A percentile compares a stretch with the other conserved stretches of the same genome.
Conservation (phyloP, 2,888 invertebrate genomes). For the Drosophila maculinotata region DNA sequence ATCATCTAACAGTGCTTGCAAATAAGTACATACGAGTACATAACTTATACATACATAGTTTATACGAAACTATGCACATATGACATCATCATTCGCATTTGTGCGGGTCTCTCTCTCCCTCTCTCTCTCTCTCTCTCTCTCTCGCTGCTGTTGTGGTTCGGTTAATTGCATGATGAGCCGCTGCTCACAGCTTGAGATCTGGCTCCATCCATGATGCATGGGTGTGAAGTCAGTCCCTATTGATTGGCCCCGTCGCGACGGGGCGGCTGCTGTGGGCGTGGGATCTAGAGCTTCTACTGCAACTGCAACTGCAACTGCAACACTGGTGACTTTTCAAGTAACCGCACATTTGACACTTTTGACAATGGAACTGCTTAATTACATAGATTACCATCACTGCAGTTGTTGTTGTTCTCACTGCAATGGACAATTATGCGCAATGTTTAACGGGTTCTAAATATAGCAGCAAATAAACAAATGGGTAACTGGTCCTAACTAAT, state of each 20-base stretch:
- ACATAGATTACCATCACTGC: conserved; percentile 48
- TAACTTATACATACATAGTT: conserved; percentile 14
- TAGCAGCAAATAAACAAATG: conserved; percentile 50
- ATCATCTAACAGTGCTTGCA: conserved; percentile 72
- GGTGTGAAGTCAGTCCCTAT: conserved; percentile 31
- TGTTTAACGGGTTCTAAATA: conserved; percentile 54
- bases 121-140: conserved; percentile 2
- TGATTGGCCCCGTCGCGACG: conserved; percentile 40
- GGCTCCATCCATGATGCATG: conserved; percentile 17
- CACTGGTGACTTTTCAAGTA: conserved; percentile 65
- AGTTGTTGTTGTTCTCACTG: conserved; percentile 15
- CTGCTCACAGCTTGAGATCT: conserved; percentile 56
- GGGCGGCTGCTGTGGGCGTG: conserved; percentile 48
- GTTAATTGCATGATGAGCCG: conserved; percentile 74
- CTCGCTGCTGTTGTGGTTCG: conserved; percentile 23
- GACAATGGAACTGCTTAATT: conserved; percentile 71
- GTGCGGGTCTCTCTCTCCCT: conserved; percentile 58
- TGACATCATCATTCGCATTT: conserved; percentile 72
- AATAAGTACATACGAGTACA: conserved; percentile 47
- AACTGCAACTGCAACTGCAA: conserved; percentile 4
- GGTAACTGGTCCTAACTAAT: conserved; percentile 29
- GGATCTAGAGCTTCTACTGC: conserved; percentile 42
- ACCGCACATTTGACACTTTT: conserved; percentile 75
- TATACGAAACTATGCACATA: conserved; percentile 40
- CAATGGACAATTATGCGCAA: conserved; percentile 42